A percentile compares a stretch with the other conserved stretches of the same genome.
Evolutionary conservation across 2,888 invertebrate genomes (phyloP).

Genomic region (Synergus laeviventris): DNA sequence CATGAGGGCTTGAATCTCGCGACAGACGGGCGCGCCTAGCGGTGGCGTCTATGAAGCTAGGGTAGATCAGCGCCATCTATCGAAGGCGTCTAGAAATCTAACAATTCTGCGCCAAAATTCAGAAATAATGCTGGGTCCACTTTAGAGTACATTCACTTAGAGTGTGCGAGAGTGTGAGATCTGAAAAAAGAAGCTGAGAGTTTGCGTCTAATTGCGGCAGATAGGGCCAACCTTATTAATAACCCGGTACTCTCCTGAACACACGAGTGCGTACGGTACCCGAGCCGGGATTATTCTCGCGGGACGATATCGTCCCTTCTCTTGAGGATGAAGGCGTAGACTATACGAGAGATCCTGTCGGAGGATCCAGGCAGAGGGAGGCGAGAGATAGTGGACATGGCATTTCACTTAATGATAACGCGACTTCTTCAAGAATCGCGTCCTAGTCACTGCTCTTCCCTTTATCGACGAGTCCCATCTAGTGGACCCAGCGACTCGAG

Average conservation of each 20-base stretch:
- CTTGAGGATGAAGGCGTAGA: conserved; percentile 45
- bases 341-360: conserved; percentile 58
- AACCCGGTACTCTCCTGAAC: conserved; percentile 62
- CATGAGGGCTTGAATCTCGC: background rate
- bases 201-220: conserved; percentile 74
- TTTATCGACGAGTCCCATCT: conserved; percentile 70
- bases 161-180: background rate
- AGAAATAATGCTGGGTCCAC: background rate
- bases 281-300: conserved; percentile 62
- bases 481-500: conserved; percentile 63
- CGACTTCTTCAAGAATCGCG: conserved; percentile 60
- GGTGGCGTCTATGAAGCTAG: background rate
- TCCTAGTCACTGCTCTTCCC: conserved; percentile 46
- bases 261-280: conserved; percentile 52
- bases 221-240: conserved; percentile 74
- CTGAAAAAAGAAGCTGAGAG: conserved; percentile 33
- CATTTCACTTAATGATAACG: conserved; percentile 77
- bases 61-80: background rate
- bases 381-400: conserved; percentile 74
- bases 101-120: background rate
- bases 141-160: conserved; percentile 8
- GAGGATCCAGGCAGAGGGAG: conserved; percentile 59
- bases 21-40: background rate
- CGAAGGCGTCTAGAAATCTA: no score
- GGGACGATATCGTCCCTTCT: conserved; percentile 44